phyloP scores from a whole-genome alignment of 2,113 vertebrate genomes.

The Balaeniceps rex region DNA sequence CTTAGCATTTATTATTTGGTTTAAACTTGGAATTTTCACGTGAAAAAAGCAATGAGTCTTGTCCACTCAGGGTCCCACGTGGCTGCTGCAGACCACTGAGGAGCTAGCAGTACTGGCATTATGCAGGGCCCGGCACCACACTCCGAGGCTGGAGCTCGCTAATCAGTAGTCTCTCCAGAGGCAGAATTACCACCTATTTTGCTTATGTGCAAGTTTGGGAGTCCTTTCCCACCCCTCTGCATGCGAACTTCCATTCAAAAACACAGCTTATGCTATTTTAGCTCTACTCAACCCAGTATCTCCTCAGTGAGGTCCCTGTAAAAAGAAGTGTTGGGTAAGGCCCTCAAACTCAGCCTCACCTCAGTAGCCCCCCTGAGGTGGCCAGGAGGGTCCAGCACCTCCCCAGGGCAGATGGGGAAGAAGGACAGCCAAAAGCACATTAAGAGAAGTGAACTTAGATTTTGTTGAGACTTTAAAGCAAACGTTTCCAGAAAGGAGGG shows the following conservation, averaged over 20 bases:
- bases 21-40: not conserved
- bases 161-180: not conserved
- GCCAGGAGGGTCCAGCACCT: not conserved
- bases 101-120: not conserved
- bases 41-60: not conserved
- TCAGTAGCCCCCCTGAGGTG: not conserved
- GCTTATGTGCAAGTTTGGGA: not conserved
- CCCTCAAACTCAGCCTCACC: not conserved
- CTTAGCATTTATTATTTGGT: not conserved
- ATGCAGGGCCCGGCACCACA: not conserved
- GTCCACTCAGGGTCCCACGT: not conserved
- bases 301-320: fast-evolving
- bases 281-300: not conserved
- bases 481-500: not conserved
- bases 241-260: not conserved
- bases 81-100: not conserved
- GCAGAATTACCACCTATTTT: not conserved
- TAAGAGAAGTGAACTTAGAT: not conserved
- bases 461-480: not conserved
- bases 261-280: not conserved
- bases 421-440: fast-evolving
- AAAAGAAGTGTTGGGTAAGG: not conserved
- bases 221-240: not conserved
- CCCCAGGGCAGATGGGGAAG: not conserved
- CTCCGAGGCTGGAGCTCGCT: fast-evolving